These are phyloP conservation scores for Dermolepida albohirtum DNA, from an alignment of 2,888 invertebrate species.

Conservation along the genomic window DNA sequence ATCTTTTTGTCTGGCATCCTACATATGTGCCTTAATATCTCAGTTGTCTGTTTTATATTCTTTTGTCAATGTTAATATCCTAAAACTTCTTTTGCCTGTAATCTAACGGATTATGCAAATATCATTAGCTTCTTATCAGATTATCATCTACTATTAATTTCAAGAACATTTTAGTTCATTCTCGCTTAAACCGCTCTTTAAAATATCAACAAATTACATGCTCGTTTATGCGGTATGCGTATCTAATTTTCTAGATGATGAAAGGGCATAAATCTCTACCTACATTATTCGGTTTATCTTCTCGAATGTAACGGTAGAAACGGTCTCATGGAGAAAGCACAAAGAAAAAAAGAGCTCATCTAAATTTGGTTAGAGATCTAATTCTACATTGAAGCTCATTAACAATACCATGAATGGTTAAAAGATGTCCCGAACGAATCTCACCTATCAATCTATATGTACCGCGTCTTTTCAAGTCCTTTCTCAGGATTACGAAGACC, in stretches of 20 bases:
- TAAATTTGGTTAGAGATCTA: conserved; percentile 39
- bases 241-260: background rate
- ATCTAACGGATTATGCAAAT: too few species aligned
- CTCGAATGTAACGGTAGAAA: conserved; percentile 24
- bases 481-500: conserved; percentile 14
- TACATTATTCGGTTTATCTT: background rate
- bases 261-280: too few species aligned
- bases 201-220: background rate
- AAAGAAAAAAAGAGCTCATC: conserved; percentile 4
- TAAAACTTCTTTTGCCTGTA: too few species aligned
- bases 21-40: too few species aligned
- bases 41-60: too few species aligned
- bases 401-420: conserved; percentile 41
- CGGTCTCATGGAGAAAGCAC: conserved; percentile 8
- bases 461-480: conserved; percentile 1
- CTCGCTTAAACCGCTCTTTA: too few species aligned
- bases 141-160: too few species aligned
- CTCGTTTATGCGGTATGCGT: background rate
- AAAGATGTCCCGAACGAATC: conserved; percentile 29
- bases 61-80: too few species aligned
- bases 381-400: conserved; percentile 41
- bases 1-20: too few species aligned
- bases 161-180: too few species aligned
- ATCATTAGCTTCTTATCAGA: too few species aligned
- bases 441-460: conserved; percentile 23